Evolutionary conservation across 92 coral and sea anemone species (phyloP).

Genomic region (Phymanthus crucifer): DNA sequence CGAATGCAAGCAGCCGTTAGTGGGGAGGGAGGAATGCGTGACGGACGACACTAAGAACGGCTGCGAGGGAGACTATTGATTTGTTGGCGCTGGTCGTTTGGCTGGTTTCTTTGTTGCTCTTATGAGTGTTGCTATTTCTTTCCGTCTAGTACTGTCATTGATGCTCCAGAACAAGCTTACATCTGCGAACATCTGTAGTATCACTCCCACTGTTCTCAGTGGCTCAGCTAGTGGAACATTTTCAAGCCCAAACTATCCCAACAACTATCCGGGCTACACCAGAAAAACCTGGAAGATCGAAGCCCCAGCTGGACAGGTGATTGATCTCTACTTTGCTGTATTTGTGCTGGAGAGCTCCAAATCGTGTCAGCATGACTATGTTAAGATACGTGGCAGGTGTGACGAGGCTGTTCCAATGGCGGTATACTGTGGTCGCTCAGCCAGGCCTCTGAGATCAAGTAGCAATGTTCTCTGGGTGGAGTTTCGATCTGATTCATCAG

Average conservation of each 20-base stretch:
- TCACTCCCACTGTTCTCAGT: neutral
- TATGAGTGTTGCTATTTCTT: too few species aligned
- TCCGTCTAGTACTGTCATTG: neutral
- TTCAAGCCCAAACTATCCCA: conserved; percentile 5
- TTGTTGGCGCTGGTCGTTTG: too few species aligned
- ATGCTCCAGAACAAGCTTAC: neutral
- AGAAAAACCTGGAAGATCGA: conserved; percentile 2
- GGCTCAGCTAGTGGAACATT: neutral
- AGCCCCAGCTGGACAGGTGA: neutral
- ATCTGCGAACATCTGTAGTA: neutral
- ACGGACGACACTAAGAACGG: too few species aligned
- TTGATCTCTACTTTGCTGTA: neutral
- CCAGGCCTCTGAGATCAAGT: neutral
- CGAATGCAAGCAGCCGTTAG: too few species aligned
- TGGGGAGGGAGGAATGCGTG: too few species aligned
- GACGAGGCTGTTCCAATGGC: neutral
- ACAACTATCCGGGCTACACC: neutral
- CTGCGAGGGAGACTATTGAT: too few species aligned
- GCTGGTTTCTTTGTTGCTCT: too few species aligned
- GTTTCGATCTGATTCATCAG: neutral
- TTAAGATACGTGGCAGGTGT: neutral
- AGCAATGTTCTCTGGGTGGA: neutral
- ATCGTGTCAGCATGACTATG: neutral
- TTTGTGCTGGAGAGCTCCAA: neutral
- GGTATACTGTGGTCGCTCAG: neutral